Evolutionary conservation across 2,888 invertebrate species (phyloP).

Genomic region (Sarcophaga caerulescens): DNA sequence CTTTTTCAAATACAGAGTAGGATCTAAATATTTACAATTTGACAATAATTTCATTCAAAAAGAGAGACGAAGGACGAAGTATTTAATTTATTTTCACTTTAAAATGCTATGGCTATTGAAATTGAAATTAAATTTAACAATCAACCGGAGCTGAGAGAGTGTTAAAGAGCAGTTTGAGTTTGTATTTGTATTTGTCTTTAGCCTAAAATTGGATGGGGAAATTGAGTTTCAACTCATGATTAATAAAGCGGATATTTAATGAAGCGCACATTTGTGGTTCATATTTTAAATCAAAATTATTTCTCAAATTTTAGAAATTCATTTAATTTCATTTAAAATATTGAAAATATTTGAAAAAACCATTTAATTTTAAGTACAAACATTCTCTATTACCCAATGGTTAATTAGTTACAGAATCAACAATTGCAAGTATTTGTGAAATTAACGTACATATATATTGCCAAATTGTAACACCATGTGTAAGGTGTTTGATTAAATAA

Average conservation of each 20-base stretch:
- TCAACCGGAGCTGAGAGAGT: too few species aligned
- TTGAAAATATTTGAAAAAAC: too few species aligned
- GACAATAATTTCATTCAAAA: neutral
- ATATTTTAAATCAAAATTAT: neutral
- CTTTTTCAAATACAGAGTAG: neutral
- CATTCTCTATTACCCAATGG: neutral
- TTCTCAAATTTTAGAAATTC: neutral
- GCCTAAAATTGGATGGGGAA: too few species aligned
- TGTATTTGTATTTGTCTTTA: too few species aligned
- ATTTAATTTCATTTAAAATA: neutral
- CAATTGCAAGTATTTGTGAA: neutral
- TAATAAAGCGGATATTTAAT: too few species aligned
- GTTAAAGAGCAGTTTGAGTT: too few species aligned
- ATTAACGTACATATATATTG: neutral
- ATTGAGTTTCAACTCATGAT: too few species aligned
- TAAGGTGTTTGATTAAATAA: neutral
- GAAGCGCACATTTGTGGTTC: too few species aligned
- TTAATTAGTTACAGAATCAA: neutral
- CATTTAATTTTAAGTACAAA: neutral
- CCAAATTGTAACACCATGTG: neutral
- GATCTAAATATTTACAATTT: neutral
- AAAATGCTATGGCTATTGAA: too few species aligned
- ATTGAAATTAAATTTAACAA: neutral
- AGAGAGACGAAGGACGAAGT: neutral
- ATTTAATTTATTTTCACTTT: constrained; percentile 14